These are phyloP conservation scores for Triplophysa siluroides DNA, from an alignment of 2,113 vertebrate genomes.

Conservation along the genomic window DNA sequence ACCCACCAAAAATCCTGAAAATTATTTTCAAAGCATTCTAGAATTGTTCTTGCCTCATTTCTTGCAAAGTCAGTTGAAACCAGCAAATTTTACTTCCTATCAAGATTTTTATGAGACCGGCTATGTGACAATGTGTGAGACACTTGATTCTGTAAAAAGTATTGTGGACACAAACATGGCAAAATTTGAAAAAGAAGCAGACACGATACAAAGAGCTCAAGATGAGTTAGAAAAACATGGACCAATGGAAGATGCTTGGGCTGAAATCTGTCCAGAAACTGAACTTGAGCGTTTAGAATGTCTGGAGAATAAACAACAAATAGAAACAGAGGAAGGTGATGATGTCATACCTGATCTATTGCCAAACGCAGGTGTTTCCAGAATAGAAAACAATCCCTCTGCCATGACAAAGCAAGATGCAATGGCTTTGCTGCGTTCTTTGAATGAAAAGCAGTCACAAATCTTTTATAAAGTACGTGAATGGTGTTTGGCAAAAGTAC, in stretches of 20 bases:
- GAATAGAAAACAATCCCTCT: background rate
- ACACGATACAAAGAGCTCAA: conserved; percentile 13
- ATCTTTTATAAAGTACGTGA: conserved; percentile 3
- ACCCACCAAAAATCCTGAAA: background rate
- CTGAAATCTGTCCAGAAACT: conserved; percentile 39
- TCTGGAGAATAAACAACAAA: background rate
- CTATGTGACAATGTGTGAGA: background rate
- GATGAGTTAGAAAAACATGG: conserved; percentile 20
- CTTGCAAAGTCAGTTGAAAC: conserved; percentile 1
- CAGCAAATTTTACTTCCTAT: conserved; percentile 11
- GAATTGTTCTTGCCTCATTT: conserved; percentile 3
- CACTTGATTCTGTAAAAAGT: background rate
- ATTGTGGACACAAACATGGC: background rate
- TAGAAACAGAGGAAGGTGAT: conserved; percentile 1
- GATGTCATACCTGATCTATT: conserved; percentile 2
- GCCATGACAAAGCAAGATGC: background rate
- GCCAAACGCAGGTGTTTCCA: background rate
- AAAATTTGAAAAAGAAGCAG: background rate
- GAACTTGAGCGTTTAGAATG: conserved; percentile 39
- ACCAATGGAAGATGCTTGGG: conserved; percentile 40
- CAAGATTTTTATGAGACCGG: conserved; percentile 32
- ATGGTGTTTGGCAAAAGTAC: conserved; percentile 22
- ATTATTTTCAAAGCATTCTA: background rate
- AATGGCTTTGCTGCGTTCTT: conserved; percentile 12
- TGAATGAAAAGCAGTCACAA: conserved; percentile 25